Evolutionary conservation across 1,140 invertebrate genomes (phyloP).

Genomic region (Lepidurus packardi): DNA sequence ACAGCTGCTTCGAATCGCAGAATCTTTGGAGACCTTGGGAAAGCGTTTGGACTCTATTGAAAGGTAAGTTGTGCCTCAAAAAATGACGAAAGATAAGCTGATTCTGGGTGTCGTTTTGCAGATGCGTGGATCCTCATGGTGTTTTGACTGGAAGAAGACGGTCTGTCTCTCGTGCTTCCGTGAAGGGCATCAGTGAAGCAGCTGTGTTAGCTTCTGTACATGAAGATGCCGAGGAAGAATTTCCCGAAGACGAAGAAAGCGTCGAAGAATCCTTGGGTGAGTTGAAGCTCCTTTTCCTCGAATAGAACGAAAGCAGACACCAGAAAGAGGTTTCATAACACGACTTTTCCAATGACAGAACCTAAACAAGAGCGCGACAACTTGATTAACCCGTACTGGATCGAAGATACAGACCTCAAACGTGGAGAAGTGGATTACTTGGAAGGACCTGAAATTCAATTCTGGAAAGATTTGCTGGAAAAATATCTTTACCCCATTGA

Average conservation of each 20-base stretch:
- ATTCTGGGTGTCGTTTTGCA: constrained; percentile 42
- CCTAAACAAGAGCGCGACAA: constrained; percentile 66
- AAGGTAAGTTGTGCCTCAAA: constrained; percentile 49
- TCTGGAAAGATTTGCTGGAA: constrained; percentile 90
- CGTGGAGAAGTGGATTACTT: constrained; percentile 84
- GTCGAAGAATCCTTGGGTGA: constrained; percentile 60
- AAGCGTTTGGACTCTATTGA: constrained; percentile 77
- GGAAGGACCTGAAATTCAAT: constrained; percentile 70
- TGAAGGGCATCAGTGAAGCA: constrained; percentile 45
- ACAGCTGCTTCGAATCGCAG: constrained; percentile 75
- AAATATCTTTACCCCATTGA: constrained; percentile 94
- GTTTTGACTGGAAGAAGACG: constrained; percentile 53
- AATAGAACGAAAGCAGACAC: constrained; percentile 17
- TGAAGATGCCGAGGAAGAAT: constrained; percentile 55
- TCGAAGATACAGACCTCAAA: constrained; percentile 81
- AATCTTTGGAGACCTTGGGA: constrained; percentile 70
- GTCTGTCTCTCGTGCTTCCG: constrained; percentile 49
- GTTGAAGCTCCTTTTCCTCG: not conserved
- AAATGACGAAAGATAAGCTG: not conserved
- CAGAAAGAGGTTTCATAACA: constrained; percentile 11
- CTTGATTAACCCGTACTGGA: constrained; percentile 86
- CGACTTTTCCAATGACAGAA: constrained; percentile 38
- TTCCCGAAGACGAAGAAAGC: constrained; percentile 49
- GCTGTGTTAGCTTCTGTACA: constrained; percentile 54
- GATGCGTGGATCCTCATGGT: constrained; percentile 55